Evolutionary conservation across 2,113 vertebrate genomes (phyloP).

Genomic region (Python bivittatus): DNA sequence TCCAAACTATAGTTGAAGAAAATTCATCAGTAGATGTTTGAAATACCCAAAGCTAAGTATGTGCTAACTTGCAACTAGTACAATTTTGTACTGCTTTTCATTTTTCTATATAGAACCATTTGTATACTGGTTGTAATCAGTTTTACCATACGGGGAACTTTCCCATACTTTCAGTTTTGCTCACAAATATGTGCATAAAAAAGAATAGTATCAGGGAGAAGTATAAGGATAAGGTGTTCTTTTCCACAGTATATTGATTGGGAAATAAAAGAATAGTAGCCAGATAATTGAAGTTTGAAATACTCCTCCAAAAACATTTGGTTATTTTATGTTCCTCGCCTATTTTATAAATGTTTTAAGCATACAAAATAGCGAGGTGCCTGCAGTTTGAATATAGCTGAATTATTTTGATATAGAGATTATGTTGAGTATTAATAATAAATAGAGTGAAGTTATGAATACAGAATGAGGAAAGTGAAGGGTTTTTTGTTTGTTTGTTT

Average conservation of each 20-base stretch:
- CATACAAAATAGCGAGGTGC: not conserved
- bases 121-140: not conserved
- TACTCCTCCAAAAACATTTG: not conserved
- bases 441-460: not conserved
- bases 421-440: not conserved
- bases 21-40: not conserved
- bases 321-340: not conserved
- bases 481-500: too few species aligned
- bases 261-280: not conserved
- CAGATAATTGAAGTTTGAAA: not conserved
- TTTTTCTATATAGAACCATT: not conserved
- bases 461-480: not conserved
- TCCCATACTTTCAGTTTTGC: not conserved
- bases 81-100: not conserved
- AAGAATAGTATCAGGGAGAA: not conserved
- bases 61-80: not conserved
- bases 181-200: not conserved
- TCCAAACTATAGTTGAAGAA: not conserved
- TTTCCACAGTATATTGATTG: not conserved
- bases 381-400: not conserved
- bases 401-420: not conserved
- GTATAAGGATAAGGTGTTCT: not conserved
- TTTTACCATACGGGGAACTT: not conserved
- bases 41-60: not conserved
- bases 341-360: not conserved